These are phyloP conservation scores for Potamilus streckersoni DNA, from an alignment of 1,140 invertebrate species.

Conservation along the genomic window DNA sequence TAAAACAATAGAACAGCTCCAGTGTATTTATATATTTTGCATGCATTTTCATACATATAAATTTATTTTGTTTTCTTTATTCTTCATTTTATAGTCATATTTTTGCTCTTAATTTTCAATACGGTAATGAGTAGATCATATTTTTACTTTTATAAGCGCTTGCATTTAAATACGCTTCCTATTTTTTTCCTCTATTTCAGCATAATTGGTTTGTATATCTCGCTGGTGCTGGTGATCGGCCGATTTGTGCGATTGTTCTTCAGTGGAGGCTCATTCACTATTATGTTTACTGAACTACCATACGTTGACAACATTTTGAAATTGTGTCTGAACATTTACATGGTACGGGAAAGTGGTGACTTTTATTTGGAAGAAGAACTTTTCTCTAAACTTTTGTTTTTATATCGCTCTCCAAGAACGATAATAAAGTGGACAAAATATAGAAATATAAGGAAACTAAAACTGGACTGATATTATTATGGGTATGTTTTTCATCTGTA, in stretches of 20 bases:
- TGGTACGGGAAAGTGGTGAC: slow-evolving; percentile 96
- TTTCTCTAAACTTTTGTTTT: slow-evolving; percentile 97
- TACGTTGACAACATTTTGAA: slow-evolving; percentile 92
- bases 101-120: no score
- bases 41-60: no score
- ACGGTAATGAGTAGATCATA: no score
- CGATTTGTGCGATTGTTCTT: slow-evolving; percentile 85
- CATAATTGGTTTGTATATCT: slow-evolving; percentile 96
- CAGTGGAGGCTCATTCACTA: slow-evolving; percentile 85
- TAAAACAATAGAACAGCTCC: no score
- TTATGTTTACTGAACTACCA: slow-evolving; percentile 98
- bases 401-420: slow-evolving; percentile 97
- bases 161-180: background rate
- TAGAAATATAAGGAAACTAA: slow-evolving; percentile 3
- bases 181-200: slow-evolving; percentile 71
- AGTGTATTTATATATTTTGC: no score
- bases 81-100: no score
- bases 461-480: no score
- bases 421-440: slow-evolving; percentile 90
- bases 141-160: no score
- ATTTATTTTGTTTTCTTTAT: no score
- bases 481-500: no score
- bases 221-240: slow-evolving; percentile 92
- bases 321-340: slow-evolving; percentile 95
- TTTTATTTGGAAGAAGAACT: slow-evolving; percentile 97